A percentile compares a stretch with the other conserved stretches of the same genome.
These are phyloP conservation scores for Orthosia gothica DNA, from an alignment of 2,888 invertebrate genomes.

Conservation along the genomic window DNA sequence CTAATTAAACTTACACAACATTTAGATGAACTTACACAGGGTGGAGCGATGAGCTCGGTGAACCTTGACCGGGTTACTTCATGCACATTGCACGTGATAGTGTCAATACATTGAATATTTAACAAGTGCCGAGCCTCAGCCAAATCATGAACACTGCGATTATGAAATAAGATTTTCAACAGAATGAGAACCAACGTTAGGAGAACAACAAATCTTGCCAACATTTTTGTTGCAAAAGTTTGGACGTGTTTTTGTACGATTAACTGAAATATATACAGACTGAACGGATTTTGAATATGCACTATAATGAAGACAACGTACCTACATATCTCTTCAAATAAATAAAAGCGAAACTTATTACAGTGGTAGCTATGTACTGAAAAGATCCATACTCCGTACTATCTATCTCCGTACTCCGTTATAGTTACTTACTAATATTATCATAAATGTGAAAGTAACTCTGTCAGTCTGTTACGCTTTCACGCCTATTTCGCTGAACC, in stretches of 20 bases:
- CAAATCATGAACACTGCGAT: no score
- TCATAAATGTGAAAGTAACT: no score
- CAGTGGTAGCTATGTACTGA: no score
- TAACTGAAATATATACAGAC: slow-evolving; percentile 1
- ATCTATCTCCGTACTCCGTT: no score
- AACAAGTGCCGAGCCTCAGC: slow-evolving; percentile 13
- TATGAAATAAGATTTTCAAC: no score
- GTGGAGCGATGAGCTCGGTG: slow-evolving; percentile 77
- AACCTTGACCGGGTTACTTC: slow-evolving; percentile 73
- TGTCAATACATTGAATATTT: slow-evolving; percentile 61
- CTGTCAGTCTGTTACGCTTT: no score
- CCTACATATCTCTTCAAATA: not conserved
- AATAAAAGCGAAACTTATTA: not conserved
- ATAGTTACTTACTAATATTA: no score
- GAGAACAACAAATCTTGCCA: slow-evolving; percentile 9
- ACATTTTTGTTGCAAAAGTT: slow-evolving; percentile 9
- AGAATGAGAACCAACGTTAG: not conserved
- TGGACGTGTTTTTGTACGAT: slow-evolving; percentile 10
- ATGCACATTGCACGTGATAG: slow-evolving; percentile 59
- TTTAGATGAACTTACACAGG: slow-evolving; percentile 82
- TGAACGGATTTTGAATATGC: not conserved
- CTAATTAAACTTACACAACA: slow-evolving; percentile 86
- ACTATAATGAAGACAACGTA: not conserved
- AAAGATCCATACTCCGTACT: no score
- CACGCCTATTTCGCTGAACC: no score